Base-by-base conservation (phyloP, 2,888 invertebrate genomes). In the Cheiracanthium punctorium region DNA sequence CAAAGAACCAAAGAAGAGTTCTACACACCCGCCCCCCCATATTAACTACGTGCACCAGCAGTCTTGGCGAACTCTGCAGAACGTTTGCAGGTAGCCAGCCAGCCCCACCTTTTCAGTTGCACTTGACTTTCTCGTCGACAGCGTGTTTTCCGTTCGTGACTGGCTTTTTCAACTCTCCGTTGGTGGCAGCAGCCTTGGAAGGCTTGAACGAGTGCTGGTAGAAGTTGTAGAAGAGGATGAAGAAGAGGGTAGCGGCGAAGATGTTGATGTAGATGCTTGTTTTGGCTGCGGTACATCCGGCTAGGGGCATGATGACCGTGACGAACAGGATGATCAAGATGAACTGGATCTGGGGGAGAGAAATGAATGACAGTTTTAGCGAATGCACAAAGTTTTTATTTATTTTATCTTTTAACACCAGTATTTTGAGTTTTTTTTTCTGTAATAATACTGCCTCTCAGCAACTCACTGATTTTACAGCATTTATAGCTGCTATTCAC, bases 211-310 rank as follows among this genome's bases (percentile, higher is more conserved):
- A 70, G 4, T 30, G 48, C 43, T 67, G 52, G 73, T 87, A 87
- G 43, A 81, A 87, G 37, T 87, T 87, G 52, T 81, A 87, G 69
- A 87, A 87, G 0, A 87, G 28, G 2, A 65, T 33, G 20, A 87
- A 81, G 33, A 87, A 87, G 1, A 87, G 37, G 20, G 20, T 37
- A 0, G 87, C 87, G 0, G 64, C 67, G 2, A 58, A 24, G 10
- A 81, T 30, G 30, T 87, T 80, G 69, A 81, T 87, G 72, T 70
- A 74, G 30, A 81, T 32, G 43, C 76, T 81, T 12, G 67, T 58
- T 58, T 81, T 81, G 12, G 87, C 69, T 0, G 81, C 74, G 7
- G 79, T 76, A 37, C 87, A 87, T 12, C 87, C 87, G 4, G 69
- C 20, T 0, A 81, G 20, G 0, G 87, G 87, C 80, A 80, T 81